Evolutionary conservation across 2,113 vertebrate genomes (phyloP).

Genomic region (Brienomyrus brachyistius): DNA sequence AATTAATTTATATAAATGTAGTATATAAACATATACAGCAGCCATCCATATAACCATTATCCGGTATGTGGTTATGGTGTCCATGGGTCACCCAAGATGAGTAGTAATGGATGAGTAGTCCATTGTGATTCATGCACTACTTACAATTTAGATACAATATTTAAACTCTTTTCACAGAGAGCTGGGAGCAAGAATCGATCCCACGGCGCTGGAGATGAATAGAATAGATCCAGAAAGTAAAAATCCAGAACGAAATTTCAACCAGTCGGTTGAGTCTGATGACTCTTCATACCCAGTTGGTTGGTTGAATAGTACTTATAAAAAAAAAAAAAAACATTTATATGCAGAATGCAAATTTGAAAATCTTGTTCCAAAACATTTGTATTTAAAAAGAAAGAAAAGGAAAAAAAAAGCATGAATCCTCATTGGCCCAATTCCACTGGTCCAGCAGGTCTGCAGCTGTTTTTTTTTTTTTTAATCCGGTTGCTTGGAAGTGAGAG

Average conservation of each 20-base stretch:
- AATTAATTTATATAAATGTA: background rate
- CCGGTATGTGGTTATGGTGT: background rate
- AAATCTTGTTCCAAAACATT: background rate
- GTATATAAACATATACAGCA: background rate
- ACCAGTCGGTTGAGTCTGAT: background rate
- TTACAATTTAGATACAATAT: background rate
- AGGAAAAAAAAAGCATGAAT: background rate
- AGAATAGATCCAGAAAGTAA: background rate
- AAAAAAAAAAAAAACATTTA: background rate
- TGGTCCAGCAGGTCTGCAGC: background rate
- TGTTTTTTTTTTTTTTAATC: background rate
- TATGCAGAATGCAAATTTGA: background rate
- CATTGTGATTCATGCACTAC: background rate
- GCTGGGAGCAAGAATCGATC: background rate
- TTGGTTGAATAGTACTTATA: background rate
- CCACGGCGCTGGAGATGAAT: background rate
- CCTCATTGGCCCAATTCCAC: background rate
- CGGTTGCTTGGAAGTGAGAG: background rate
- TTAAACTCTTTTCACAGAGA: background rate
- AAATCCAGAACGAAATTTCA: background rate
- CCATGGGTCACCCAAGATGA: background rate
- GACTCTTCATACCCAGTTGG: background rate
- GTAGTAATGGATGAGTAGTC: no score
- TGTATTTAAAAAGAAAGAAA: background rate
- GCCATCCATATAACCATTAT: background rate